These are phyloP conservation scores for Myotis findleyi DNA, from an alignment of 2,797 vertebrate genomes.

Conservation along the genomic window DNA sequence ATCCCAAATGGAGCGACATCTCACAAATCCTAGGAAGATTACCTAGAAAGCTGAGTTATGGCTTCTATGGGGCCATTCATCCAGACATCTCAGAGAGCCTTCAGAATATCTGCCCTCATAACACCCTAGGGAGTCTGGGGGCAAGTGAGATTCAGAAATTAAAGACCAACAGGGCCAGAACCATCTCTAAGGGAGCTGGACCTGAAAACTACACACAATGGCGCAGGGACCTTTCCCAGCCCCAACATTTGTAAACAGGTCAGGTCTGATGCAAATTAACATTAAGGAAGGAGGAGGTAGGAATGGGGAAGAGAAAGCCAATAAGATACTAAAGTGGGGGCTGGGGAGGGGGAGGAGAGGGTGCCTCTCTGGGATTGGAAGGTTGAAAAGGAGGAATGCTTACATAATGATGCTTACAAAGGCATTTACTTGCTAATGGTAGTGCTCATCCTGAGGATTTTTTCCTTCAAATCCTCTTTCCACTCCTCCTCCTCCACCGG, in stretches of 20 bases:
- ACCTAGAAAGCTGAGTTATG: background rate
- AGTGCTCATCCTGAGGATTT: background rate
- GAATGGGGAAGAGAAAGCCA: background rate
- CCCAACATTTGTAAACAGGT: background rate
- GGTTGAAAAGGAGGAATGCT: background rate
- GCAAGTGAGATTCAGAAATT: background rate
- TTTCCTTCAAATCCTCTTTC: background rate
- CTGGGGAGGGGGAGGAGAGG: background rate
- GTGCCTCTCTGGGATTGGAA: background rate
- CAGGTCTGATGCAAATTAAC: background rate
- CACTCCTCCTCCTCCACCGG: background rate
- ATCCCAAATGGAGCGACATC: background rate
- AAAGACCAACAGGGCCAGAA: constrained; percentile 18
- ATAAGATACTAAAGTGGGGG: background rate
- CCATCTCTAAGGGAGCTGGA: background rate
- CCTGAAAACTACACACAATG: background rate
- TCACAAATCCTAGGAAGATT: background rate
- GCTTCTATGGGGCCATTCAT: background rate
- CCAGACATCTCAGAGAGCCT: background rate
- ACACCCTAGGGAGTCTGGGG: background rate
- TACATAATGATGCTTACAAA: background rate
- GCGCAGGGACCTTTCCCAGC: background rate
- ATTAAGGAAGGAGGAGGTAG: background rate
- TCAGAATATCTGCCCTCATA: background rate
- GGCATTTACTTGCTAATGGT: background rate